phyloP scores from a whole-genome alignment of 2,113 vertebrate genomes.

The Nycticryphes semicollaris region DNA sequence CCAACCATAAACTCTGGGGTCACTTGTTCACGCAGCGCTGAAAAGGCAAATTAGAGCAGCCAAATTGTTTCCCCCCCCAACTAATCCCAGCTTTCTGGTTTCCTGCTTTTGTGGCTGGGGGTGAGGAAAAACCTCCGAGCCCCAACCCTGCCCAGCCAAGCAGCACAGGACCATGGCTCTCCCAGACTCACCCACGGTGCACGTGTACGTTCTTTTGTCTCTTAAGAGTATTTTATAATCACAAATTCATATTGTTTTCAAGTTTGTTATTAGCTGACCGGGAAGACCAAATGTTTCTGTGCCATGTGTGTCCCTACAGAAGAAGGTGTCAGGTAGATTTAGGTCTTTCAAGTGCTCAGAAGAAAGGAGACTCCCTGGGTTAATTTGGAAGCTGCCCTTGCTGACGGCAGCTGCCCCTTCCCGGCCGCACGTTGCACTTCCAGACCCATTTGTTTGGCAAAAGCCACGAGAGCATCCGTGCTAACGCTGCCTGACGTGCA shows the following conservation, averaged over 20 bases:
- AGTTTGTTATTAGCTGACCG: background rate
- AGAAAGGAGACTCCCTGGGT: conserved; percentile 21
- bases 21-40: background rate
- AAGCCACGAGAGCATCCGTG: background rate
- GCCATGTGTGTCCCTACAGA: background rate
- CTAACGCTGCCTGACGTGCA: conserved; percentile 7
- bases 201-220: background rate
- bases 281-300: background rate
- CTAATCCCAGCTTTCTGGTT: background rate
- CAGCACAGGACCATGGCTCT: fast-evolving
- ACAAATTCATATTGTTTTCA: background rate
- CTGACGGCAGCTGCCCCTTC: conserved; percentile 49
- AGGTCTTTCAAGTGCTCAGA: conserved; percentile 3
- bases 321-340: conserved; percentile 60
- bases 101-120: background rate
- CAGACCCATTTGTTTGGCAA: background rate
- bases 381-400: conserved; percentile 46
- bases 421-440: background rate
- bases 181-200: background rate
- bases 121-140: background rate
- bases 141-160: background rate
- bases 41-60: conserved; percentile 20
- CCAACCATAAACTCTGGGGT: background rate
- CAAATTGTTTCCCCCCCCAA: background rate
- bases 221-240: background rate